Evolutionary conservation across 2,888 invertebrate species (phyloP).

Genomic region (Mythimna pallens): DNA sequence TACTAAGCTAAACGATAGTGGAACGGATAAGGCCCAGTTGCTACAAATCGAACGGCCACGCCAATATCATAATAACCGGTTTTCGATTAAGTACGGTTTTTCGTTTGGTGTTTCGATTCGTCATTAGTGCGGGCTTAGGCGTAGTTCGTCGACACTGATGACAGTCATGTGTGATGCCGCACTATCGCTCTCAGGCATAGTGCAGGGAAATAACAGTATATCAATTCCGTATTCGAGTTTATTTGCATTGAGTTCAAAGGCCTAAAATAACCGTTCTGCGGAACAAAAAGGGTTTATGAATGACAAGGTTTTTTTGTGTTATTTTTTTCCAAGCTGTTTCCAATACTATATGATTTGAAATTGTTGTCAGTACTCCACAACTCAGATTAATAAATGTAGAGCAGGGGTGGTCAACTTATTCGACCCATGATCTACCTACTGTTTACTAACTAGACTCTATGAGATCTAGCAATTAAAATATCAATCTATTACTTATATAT

Average conservation of each 20-base stretch:
- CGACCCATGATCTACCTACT: too few species aligned
- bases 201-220: slow-evolving; percentile 17
- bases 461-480: too few species aligned
- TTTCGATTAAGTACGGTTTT: slow-evolving; percentile 35
- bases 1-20: slow-evolving; percentile 15
- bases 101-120: slow-evolving; percentile 38
- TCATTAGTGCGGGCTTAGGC: slow-evolving; percentile 24
- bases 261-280: neutral
- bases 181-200: neutral
- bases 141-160: slow-evolving; percentile 42
- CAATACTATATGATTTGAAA: too few species aligned
- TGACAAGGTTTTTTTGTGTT: too few species aligned
- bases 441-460: too few species aligned
- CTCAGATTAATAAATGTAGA: too few species aligned
- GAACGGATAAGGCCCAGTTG: slow-evolving; percentile 48
- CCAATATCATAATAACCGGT: slow-evolving; percentile 47
- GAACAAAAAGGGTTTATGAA: neutral
- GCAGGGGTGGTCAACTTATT: too few species aligned
- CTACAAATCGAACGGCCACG: slow-evolving; percentile 26
- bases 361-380: too few species aligned
- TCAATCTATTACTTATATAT: too few species aligned
- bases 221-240: slow-evolving; percentile 24
- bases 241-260: slow-evolving; percentile 14
- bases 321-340: too few species aligned
- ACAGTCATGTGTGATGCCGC: slow-evolving; percentile 21